Conservation (phyloP, 2,113 vertebrate genomes). For the Tupaia tana region DNA sequence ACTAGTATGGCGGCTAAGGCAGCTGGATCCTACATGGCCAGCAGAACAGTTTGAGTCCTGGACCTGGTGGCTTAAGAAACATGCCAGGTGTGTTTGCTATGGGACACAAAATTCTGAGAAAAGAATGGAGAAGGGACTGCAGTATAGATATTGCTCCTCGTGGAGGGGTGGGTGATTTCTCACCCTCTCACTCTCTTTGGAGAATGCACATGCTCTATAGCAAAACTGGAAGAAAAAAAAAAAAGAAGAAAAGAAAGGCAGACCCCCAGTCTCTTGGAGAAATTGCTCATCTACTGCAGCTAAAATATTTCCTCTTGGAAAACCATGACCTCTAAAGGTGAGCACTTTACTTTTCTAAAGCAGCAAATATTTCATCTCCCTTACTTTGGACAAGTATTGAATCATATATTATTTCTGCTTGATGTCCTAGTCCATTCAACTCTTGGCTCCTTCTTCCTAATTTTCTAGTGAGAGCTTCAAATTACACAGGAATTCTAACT, state of each 20-base stretch:
- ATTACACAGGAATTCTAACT: neutral
- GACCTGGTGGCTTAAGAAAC: no score
- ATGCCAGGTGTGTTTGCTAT: no score
- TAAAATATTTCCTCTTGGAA: slow-evolving; percentile 31
- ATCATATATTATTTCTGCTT: neutral
- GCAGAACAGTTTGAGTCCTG: no score
- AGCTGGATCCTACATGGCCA: no score
- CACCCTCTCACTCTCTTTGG: no score
- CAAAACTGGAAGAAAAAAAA: no score
- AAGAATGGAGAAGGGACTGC: no score
- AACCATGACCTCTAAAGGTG: neutral
- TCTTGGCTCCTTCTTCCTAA: neutral
- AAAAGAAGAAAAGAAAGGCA: neutral
- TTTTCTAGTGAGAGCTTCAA: neutral
- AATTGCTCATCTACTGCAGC: neutral
- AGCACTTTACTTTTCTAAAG: neutral
- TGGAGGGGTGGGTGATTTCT: no score
- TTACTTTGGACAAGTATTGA: slow-evolving; percentile 3
- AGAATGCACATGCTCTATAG: no score
- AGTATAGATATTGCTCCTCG: no score
- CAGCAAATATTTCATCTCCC: neutral
- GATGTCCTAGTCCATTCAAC: neutral
- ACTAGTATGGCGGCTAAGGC: no score
- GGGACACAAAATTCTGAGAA: no score
- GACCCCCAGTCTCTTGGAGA: neutral